These are phyloP conservation scores for Ophthalmolycus amberensis DNA, from an alignment of 2,113 vertebrate species.

Conservation along the genomic window DNA sequence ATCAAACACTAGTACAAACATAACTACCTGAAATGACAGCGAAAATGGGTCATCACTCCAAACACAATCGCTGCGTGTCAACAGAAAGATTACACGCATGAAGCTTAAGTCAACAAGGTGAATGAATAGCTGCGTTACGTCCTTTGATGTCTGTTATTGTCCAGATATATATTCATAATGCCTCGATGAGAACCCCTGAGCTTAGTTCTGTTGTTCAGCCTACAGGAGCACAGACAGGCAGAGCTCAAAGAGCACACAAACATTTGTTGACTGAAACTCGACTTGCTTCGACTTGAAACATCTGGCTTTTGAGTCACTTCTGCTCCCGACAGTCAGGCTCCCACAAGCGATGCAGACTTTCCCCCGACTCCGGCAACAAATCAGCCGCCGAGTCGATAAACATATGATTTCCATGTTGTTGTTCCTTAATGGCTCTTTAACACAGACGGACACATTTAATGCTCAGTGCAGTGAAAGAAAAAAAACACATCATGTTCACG, in stretches of 20 bases:
- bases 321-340: conserved; percentile 20
- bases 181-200: background rate
- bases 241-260: conserved; percentile 30
- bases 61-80: background rate
- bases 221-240: conserved; percentile 4
- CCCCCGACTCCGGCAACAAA: conserved; percentile 6
- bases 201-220: background rate
- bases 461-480: background rate
- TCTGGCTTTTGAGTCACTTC: conserved; percentile 59
- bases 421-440: background rate
- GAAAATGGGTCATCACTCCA: background rate
- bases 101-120: conserved; percentile 12
- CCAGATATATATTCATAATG: background rate
- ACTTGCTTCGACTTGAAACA: conserved; percentile 24
- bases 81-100: conserved; percentile 3
- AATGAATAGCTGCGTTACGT: background rate
- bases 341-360: conserved; percentile 7
- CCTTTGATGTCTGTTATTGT: conserved; percentile 13
- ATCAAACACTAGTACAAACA: background rate
- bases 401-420: conserved; percentile 1
- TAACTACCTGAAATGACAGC: conserved; percentile 14
- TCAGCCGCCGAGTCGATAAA: conserved; percentile 5
- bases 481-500: background rate
- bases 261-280: conserved; percentile 40
- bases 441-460: conserved; percentile 26